phyloP scores from a whole-genome alignment of 1,140 invertebrate genomes.

The Lepidurus apus region DNA sequence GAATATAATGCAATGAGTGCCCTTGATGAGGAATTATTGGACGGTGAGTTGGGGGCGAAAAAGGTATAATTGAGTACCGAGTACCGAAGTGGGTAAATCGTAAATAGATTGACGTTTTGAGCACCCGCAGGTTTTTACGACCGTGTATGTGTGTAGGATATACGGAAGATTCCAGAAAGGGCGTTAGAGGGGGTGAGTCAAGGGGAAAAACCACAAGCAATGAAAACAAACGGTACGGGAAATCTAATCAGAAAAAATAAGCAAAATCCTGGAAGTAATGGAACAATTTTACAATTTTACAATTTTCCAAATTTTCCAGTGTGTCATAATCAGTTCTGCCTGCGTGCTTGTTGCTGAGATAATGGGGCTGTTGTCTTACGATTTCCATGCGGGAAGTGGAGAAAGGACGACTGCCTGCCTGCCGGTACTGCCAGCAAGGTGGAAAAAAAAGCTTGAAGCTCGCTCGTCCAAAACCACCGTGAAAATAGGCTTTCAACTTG shows the following conservation, averaged over 20 bases:
- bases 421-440: not conserved
- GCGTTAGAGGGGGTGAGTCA: not conserved
- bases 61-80: not conserved
- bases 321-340: constrained; percentile 21
- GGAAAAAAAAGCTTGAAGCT: not conserved
- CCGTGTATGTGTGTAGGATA: not conserved
- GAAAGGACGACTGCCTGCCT: not conserved
- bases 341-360: not conserved
- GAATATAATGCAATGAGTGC: no score
- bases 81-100: not conserved
- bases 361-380: constrained; percentile 17
- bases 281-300: not conserved
- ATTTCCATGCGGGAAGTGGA: not conserved
- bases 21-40: constrained; percentile 15
- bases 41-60: not conserved
- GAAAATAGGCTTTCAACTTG: not conserved
- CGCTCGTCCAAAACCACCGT: not conserved
- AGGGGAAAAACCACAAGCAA: not conserved
- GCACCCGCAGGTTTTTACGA: not conserved
- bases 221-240: not conserved
- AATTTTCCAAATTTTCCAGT: not conserved
- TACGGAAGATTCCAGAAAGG: not conserved
- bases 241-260: not conserved
- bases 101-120: constrained; percentile 2
- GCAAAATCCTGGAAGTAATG: not conserved